Percentiles rank a stretch among this genome's conserved stretches.
Evolutionary conservation across 2,797 vertebrate genomes (phyloP).

Genomic region (Florisuga fusca): DNA sequence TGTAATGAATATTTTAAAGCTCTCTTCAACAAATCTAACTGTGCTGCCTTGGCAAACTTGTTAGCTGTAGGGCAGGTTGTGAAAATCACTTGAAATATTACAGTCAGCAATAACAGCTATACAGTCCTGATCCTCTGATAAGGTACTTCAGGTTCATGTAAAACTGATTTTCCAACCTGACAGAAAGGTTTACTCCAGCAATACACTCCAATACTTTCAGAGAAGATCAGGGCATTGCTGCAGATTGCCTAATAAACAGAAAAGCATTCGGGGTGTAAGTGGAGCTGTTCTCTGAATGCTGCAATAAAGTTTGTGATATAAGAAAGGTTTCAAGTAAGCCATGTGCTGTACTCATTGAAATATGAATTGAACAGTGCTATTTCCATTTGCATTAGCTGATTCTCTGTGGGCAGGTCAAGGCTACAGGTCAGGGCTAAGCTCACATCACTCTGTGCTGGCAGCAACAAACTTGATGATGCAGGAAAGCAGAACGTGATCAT

Average conservation of each 20-base stretch:
- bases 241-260: neutral
- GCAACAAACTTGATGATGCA: neutral
- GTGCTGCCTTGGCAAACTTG: slow-evolving; percentile 3
- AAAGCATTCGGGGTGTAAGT: neutral
- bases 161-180: slow-evolving; percentile 16
- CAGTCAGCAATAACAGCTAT: neutral
- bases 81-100: slow-evolving; percentile 42
- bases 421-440: neutral
- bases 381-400: neutral
- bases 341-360: neutral
- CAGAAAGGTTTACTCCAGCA: neutral
- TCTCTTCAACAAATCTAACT: neutral
- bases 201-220: neutral
- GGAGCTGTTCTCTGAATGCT: neutral
- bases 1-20: slow-evolving; percentile 54
- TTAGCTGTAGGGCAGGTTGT: neutral
- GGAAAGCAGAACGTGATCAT: neutral
- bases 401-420: neutral
- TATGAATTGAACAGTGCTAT: neutral
- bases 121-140: neutral
- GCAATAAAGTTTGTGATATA: neutral
- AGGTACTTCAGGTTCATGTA: neutral
- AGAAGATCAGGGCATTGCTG: neutral
- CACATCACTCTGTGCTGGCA: neutral
- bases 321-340: neutral